phyloP scores from a whole-genome alignment of 2,113 vertebrate species.

The Sorex fumeus region DNA sequence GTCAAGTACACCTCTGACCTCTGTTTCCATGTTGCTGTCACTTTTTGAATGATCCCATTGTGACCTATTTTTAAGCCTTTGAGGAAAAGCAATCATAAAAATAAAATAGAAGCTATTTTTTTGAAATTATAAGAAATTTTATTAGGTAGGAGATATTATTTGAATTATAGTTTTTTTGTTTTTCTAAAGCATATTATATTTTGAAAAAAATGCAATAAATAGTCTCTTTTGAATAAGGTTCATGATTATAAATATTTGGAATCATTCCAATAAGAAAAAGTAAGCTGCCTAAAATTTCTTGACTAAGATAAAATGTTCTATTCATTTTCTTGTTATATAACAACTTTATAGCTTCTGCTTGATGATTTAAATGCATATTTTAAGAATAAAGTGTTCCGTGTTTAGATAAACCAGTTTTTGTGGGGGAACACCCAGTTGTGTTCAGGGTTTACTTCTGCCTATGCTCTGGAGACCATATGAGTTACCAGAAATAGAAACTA shows the following conservation, averaged over 20 bases:
- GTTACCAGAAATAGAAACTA: neutral
- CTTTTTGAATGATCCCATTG: neutral
- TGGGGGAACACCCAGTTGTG: neutral
- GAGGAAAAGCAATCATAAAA: conserved; percentile 5
- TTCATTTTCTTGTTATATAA: conserved; percentile 7
- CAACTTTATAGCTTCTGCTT: neutral
- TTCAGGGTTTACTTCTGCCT: too few species aligned
- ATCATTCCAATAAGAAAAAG: neutral
- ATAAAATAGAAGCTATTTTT: conserved; percentile 1
- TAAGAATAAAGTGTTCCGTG: neutral
- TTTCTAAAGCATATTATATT: neutral
- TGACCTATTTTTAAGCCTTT: neutral
- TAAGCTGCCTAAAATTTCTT: neutral
- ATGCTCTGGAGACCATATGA: too few species aligned
- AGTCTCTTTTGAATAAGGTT: neutral
- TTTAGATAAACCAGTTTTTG: neutral
- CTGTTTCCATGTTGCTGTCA: neutral
- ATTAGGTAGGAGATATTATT: conserved; percentile 38
- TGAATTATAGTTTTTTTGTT: neutral
- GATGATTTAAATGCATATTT: conserved; percentile 5
- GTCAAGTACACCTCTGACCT: neutral
- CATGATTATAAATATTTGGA: neutral
- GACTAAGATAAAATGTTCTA: conserved; percentile 29
- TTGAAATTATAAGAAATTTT: conserved; percentile 23
- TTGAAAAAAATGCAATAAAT: too few species aligned